phyloP scores from a whole-genome alignment of 1,140 invertebrate species.

The Hypsibius dujardini region DNA sequence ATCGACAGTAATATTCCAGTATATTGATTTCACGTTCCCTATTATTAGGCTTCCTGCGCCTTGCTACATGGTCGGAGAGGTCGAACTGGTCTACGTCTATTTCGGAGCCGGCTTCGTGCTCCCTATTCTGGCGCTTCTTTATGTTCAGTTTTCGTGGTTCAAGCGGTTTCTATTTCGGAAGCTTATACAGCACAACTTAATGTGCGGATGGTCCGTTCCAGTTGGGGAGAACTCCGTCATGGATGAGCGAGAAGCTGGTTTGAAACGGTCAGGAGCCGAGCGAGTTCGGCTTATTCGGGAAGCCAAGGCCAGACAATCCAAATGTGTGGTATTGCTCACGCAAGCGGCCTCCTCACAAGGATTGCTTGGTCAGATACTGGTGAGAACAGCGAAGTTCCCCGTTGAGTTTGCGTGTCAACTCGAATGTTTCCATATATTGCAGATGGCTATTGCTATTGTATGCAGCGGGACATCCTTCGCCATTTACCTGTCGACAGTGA shows the following conservation, averaged over 20 bases:
- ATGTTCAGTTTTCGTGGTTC: background rate
- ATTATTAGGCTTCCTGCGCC: conserved; percentile 7
- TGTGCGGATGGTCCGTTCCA: background rate
- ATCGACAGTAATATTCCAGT: too few species aligned
- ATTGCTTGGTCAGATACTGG: background rate
- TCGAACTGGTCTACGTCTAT: conserved; percentile 7
- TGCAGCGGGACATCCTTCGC: background rate
- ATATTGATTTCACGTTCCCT: background rate
- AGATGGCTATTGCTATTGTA: background rate
- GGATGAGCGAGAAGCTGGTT: background rate
- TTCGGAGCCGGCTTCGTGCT: background rate
- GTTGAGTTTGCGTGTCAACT: too few species aligned
- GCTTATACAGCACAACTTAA: background rate
- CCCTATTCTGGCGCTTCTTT: background rate
- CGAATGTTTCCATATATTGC: background rate
- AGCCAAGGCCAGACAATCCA: background rate
- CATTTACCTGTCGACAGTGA: conserved; percentile 8
- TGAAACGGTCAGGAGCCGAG: background rate
- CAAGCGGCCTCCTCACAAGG: conserved; percentile 12
- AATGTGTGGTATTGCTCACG: background rate
- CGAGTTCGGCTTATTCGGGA: background rate
- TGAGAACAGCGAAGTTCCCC: background rate
- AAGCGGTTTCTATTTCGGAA: background rate
- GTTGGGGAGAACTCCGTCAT: too few species aligned
- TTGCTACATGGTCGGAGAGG: background rate